Evolutionary conservation across 2,888 invertebrate genomes (phyloP), one percentile per base, ranked within the genome.

Genomic region (Dynastes tityus): DNA sequence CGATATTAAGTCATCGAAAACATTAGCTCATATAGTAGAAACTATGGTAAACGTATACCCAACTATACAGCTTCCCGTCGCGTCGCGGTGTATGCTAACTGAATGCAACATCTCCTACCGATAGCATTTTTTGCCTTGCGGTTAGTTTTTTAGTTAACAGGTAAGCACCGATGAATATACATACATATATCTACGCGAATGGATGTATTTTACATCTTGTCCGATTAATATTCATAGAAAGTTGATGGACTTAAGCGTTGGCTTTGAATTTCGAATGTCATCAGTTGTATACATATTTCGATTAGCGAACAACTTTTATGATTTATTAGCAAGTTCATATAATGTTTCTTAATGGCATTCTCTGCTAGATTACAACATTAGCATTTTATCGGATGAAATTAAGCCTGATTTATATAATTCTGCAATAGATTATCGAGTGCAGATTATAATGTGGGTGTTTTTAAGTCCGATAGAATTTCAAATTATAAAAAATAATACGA

Each of bases 71-170:
- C 53, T 53, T 16, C 13, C 13, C 22, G 22, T 22, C 22, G 22
- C 22, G 22, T 22, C 22, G 22, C 22, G 22, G 22, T 0, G 22
- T 22, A 53, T 53, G 53, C 13, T 58, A 58, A 58, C 13, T 58
- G 22, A 58, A 13, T 32, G 63, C 63, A 63, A 32, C 32, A 29
- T 32, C 27, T 22, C 29, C 16, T 40, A 37, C 61, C 73, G 22
- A 74, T 37, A 74, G 49, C 63, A 74, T 11, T 49, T 63, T 74
- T 74, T 49, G 45, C 49, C 73, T 51, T 74, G 61, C 13, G 61
- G 49, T 74, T 27, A 45, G 3, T 73, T 73, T 61, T 68, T 68
- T 51, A 11, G 8, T 6, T 61, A 63, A 29, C 27, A 16, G 16
- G 58, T 45, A 45, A 61, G 0, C 55, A 2, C 4, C 22, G 49